A percentile compares a stretch with the other conserved stretches of the same genome.
phyloP scores from a whole-genome alignment of 2,888 invertebrate genomes.

The Hecatera dysodea region DNA sequence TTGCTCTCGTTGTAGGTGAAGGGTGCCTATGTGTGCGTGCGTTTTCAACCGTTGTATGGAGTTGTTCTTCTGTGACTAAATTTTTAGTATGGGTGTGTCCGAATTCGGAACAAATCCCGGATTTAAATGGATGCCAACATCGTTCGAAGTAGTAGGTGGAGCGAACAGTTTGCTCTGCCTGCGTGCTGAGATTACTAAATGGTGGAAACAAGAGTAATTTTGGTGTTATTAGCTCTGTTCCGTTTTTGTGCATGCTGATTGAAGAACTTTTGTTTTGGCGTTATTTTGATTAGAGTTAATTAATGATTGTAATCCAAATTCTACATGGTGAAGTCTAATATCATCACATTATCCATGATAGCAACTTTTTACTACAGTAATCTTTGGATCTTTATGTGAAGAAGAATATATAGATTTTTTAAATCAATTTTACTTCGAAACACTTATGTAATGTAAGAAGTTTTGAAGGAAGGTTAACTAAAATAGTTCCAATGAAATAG shows the following conservation, averaged over 20 bases:
- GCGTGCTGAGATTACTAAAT: conserved; percentile 58
- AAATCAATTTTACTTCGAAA: too few relatives aligned
- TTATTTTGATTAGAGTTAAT: background rate
- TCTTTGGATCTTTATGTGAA: too few relatives aligned
- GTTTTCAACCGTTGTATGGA: background rate
- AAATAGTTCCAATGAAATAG: background rate
- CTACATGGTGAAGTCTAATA: too few relatives aligned
- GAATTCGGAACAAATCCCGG: conserved; percentile 16
- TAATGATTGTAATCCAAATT: background rate
- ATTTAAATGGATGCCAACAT: conserved; percentile 43
- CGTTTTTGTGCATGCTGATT: background rate
- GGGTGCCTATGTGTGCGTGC: background rate
- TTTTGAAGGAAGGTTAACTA: too few relatives aligned
- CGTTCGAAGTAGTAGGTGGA: conserved; percentile 7
- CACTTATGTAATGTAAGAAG: too few relatives aligned
- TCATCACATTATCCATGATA: too few relatives aligned
- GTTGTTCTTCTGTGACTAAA: background rate
- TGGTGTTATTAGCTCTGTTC: conserved; percentile 19
- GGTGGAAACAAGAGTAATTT: conserved; percentile 39
- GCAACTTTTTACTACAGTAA: too few relatives aligned
- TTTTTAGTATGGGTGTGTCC: background rate
- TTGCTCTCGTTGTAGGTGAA: background rate
- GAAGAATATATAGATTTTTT: too few relatives aligned
- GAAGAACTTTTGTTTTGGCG: background rate
- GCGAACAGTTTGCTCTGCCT: conserved; percentile 34